A percentile compares a stretch with the other conserved stretches of the same genome.
Conservation (phyloP, 2,113 vertebrate genomes). For the Protomyctophum bolini region DNA sequence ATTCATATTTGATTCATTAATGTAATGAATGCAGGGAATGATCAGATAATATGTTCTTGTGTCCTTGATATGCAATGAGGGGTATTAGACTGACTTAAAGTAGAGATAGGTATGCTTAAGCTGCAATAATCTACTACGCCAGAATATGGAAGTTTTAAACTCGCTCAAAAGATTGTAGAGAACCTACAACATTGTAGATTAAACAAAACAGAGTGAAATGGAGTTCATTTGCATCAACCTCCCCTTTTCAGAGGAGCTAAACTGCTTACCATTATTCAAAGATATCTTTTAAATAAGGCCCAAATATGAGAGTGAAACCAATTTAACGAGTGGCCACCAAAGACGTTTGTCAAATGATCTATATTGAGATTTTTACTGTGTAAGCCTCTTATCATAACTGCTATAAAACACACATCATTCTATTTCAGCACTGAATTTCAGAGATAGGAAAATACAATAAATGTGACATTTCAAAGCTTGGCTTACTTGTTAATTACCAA, state of each 20-base stretch:
- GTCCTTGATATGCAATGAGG: constrained; percentile 75
- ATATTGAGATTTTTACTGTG: constrained; percentile 80
- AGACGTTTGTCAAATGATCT: constrained; percentile 83
- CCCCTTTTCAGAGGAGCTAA: constrained; percentile 78
- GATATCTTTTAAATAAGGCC: constrained; percentile 82
- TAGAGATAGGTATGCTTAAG: constrained; percentile 70
- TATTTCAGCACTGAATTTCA: constrained; percentile 80
- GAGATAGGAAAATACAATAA: constrained; percentile 84
- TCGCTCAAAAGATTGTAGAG: constrained; percentile 55
- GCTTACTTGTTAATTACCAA: constrained; percentile 85
- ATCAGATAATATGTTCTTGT: constrained; percentile 70
- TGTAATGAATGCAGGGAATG: constrained; percentile 78
- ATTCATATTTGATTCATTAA: constrained; percentile 81
- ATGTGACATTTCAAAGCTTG: constrained; percentile 83
- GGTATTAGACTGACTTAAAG: constrained; percentile 66
- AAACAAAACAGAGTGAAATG: constrained; percentile 78
- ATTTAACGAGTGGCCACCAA: constrained; percentile 83
- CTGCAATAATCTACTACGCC: constrained; percentile 65
- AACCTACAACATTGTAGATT: constrained; percentile 73
- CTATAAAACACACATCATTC: constrained; percentile 83
- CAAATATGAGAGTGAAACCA: constrained; percentile 84
- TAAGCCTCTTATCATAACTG: constrained; percentile 83
- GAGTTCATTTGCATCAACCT: constrained; percentile 81
- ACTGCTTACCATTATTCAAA: constrained; percentile 82
- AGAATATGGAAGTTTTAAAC: constrained; percentile 69